Percentiles rank a stretch among this genome's conserved stretches.
These are phyloP conservation scores for Caenorhabditis sp. DNA, from an alignment of 2,888 invertebrate genomes.

Conservation along the genomic window DNA sequence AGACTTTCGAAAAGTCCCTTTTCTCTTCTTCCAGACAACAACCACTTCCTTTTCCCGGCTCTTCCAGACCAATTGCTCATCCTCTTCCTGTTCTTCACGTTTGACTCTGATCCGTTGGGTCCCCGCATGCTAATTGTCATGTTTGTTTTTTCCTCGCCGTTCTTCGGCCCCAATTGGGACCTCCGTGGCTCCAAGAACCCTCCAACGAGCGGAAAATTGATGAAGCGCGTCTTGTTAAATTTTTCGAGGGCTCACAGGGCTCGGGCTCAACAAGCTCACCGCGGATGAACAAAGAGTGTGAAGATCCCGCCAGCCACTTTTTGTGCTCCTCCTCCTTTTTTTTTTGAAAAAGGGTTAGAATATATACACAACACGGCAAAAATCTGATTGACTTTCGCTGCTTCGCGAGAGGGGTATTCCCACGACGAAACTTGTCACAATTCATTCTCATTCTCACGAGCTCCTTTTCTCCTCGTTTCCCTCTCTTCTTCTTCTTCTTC, in stretches of 20 bases:
- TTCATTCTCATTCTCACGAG: conserved; percentile 58
- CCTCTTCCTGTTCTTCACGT: too few species aligned
- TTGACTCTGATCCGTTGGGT: too few species aligned
- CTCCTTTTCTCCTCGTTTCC: conserved; percentile 1
- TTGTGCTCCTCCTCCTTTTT: conserved; percentile 7
- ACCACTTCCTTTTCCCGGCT: too few species aligned
- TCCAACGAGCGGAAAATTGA: conserved; percentile 49
- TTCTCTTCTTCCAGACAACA: too few species aligned
- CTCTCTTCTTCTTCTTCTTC: neutral
- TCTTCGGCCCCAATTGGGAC: neutral
- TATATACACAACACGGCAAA: conserved; percentile 1
- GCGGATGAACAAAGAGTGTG: neutral
- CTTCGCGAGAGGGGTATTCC: conserved; percentile 28
- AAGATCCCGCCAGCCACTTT: conserved; percentile 11
- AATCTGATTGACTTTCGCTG: conserved; percentile 57
- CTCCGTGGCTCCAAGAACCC: neutral
- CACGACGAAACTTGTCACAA: conserved; percentile 64
- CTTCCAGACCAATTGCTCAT: too few species aligned
- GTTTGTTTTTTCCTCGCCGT: conserved; percentile 9
- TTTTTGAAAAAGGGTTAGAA: neutral
- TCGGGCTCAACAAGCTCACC: conserved; percentile 9
- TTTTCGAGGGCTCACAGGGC: neutral
- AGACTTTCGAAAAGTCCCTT: too few species aligned
- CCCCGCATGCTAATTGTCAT: conserved; percentile 33
- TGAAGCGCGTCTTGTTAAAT: conserved; percentile 7